phyloP scores from a whole-genome alignment of 2,113 vertebrate species.

The Cyphomyrus plagiostoma region DNA sequence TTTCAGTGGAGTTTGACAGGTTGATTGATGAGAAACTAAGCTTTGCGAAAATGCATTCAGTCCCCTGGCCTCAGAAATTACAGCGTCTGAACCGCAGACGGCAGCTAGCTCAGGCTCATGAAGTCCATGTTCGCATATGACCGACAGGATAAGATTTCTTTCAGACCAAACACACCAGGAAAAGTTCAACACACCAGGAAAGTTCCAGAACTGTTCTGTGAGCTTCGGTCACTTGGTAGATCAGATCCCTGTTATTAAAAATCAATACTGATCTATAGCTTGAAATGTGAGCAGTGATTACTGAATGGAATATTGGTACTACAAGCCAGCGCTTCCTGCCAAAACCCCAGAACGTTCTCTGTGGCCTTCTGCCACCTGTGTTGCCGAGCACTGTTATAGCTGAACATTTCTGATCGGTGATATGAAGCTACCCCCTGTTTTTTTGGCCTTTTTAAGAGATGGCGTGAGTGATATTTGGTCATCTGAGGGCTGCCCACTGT shows the following conservation, averaged over 20 bases:
- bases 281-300: neutral
- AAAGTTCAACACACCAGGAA: neutral
- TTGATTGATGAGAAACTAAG: constrained; percentile 1
- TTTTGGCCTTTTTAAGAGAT: neutral
- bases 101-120: neutral
- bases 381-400: neutral
- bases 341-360: neutral
- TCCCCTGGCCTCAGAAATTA: neutral
- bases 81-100: neutral
- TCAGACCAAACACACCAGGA: neutral
- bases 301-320: neutral
- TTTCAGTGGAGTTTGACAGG: neutral
- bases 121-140: neutral
- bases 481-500: neutral
- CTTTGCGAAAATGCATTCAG: neutral
- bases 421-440: neutral
- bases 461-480: neutral
- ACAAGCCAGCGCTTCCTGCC: neutral
- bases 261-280: neutral
- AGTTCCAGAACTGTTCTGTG: neutral
- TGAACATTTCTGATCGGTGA: neutral
- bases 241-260: neutral
- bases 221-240: neutral
- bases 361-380: neutral
- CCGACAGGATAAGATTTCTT: neutral